phyloP scores from a whole-genome alignment of 2,797 vertebrate genomes.

The Esox lucius region DNA sequence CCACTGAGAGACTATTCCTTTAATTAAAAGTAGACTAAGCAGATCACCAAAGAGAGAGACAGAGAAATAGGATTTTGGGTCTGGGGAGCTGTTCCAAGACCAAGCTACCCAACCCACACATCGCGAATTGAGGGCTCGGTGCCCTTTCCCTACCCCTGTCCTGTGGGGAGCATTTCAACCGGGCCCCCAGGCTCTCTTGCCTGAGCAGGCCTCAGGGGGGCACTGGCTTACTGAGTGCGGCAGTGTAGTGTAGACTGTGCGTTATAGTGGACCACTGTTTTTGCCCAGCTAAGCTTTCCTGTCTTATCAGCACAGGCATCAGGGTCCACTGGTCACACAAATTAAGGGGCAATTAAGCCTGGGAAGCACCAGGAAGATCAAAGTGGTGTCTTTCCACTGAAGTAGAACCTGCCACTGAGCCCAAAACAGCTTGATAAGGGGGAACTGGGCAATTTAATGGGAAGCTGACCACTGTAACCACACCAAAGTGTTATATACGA shows the following conservation, averaged over 20 bases:
- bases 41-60: slow-evolving; percentile 50
- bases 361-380: slow-evolving; percentile 64
- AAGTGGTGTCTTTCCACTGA: slow-evolving; percentile 42
- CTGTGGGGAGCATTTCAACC: slow-evolving; percentile 25
- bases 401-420: slow-evolving; percentile 51
- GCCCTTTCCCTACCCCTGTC: slow-evolving; percentile 35
- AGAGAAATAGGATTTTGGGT: slow-evolving; percentile 55
- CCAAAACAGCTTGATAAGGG: slow-evolving; percentile 53
- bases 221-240: slow-evolving; percentile 38
- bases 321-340: slow-evolving; percentile 72
- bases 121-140: slow-evolving; percentile 60
- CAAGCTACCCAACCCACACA: slow-evolving; percentile 44
- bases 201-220: slow-evolving; percentile 42
- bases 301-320: slow-evolving; percentile 63
- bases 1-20: slow-evolving; percentile 22
- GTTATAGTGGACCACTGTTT: slow-evolving; percentile 67
- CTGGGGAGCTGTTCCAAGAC: slow-evolving; percentile 43
- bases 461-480: slow-evolving; percentile 44
- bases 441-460: slow-evolving; percentile 43
- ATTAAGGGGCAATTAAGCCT: slow-evolving; percentile 73
- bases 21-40: slow-evolving; percentile 50
- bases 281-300: slow-evolving; percentile 55
- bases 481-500: slow-evolving; percentile 33
- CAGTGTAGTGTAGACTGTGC: slow-evolving; percentile 51
- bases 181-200: slow-evolving; percentile 42